Conservation (phyloP, 2,797 vertebrate species). For the Limosa lapponica region DNA sequence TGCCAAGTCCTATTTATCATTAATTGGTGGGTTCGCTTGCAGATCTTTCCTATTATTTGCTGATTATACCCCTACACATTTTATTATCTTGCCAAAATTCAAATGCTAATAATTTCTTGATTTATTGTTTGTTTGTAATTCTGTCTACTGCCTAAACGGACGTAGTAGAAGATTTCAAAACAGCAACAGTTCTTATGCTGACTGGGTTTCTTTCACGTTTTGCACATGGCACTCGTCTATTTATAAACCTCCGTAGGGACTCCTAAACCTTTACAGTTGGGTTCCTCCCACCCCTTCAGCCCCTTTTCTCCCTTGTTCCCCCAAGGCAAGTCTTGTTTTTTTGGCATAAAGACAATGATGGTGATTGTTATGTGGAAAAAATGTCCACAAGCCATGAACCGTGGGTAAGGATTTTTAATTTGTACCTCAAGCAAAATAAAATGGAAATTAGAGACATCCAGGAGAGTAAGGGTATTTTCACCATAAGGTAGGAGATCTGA, state of each 20-base stretch:
- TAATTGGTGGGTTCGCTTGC: constrained; percentile 72
- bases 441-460: not conserved
- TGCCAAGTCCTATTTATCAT: constrained; percentile 76
- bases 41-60: constrained; percentile 76
- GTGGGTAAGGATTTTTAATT: constrained; percentile 59
- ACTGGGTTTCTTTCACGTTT: constrained; percentile 68
- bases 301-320: constrained; percentile 29
- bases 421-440: constrained; percentile 58
- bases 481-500: not conserved
- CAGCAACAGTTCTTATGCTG: constrained; percentile 48
- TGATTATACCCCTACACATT: constrained; percentile 70
- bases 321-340: constrained; percentile 33
- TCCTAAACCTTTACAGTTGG: constrained; percentile 48
- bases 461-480: not conserved
- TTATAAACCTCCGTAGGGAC: constrained; percentile 56
- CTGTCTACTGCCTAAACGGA: constrained; percentile 50
- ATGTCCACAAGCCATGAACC: constrained; percentile 14
- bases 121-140: constrained; percentile 78
- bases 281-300: constrained; percentile 46
- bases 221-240: constrained; percentile 53
- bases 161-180: constrained; percentile 64
- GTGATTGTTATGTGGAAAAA: constrained; percentile 43
- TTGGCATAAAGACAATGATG: constrained; percentile 41
- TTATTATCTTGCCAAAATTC: constrained; percentile 77
- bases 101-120: constrained; percentile 76